Evolutionary conservation across 2,888 invertebrate genomes (phyloP).

Genomic region (Seladonia tumulorum): DNA sequence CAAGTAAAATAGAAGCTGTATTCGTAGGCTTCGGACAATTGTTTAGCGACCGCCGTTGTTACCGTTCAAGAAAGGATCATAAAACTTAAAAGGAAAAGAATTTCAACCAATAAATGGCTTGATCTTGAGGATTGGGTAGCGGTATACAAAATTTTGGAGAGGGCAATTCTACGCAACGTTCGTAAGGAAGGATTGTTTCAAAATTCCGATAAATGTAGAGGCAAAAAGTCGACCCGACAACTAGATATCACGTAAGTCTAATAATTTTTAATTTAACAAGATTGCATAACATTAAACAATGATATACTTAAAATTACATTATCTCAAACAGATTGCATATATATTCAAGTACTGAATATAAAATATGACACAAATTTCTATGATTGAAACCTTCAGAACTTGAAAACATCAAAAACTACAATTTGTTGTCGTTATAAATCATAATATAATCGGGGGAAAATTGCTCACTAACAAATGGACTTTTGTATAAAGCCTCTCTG

Average conservation of each 20-base stretch:
- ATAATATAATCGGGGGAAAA: too few species aligned
- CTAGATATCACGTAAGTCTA: constrained; percentile 76
- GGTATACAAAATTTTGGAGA: constrained; percentile 74
- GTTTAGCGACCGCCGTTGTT: constrained; percentile 76
- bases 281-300: neutral
- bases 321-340: neutral
- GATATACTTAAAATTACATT: neutral
- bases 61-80: constrained; percentile 77
- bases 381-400: neutral
- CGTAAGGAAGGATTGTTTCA: constrained; percentile 34
- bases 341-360: neutral
- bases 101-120: constrained; percentile 78
- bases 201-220: constrained; percentile 50
- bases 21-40: constrained; percentile 73
- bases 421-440: neutral
- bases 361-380: neutral
- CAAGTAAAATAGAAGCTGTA: constrained; percentile 49
- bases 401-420: neutral
- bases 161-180: constrained; percentile 72
- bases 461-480: too few species aligned
- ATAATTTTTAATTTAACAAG: neutral
- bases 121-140: constrained; percentile 77
- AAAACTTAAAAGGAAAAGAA: constrained; percentile 72
- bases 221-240: constrained; percentile 73
- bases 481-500: too few species aligned